These are phyloP conservation scores for Vidua macroura DNA, from an alignment of 2,113 vertebrate genomes.

Conservation along the genomic window DNA sequence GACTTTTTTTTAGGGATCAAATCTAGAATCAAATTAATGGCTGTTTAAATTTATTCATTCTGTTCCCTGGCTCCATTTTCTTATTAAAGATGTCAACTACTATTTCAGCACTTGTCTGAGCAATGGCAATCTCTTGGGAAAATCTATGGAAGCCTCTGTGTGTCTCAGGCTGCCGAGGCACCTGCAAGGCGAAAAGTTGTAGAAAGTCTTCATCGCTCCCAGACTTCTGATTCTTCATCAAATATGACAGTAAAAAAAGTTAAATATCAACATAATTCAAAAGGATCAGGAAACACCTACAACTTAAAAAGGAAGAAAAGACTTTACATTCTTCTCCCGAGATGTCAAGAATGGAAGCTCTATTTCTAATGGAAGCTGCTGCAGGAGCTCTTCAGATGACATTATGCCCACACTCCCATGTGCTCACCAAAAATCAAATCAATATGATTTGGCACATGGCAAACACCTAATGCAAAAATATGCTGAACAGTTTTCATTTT, in stretches of 20 bases:
- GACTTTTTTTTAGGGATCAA: not conserved
- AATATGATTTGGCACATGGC: not conserved
- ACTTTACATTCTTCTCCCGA: not conserved
- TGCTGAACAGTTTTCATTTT: not conserved
- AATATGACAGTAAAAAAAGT: not conserved
- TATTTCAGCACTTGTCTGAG: not conserved
- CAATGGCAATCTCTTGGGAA: not conserved
- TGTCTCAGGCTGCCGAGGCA: not conserved
- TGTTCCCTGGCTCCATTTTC: not conserved
- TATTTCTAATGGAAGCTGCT: not conserved
- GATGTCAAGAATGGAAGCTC: not conserved
- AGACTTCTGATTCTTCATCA: not conserved
- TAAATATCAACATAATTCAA: not conserved
- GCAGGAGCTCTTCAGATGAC: not conserved
- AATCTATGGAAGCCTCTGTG: not conserved
- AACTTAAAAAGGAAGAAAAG: not conserved
- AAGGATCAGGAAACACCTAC: not conserved
- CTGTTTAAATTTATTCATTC: not conserved
- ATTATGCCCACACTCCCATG: not conserved
- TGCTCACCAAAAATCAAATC: not conserved
- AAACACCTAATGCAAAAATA: not conserved
- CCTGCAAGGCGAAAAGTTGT: not conserved
- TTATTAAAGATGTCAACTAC: not conserved
- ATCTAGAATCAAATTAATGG: not conserved
- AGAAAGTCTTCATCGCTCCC: not conserved